Evolutionary conservation across 2,888 invertebrate genomes (phyloP), one percentile per base, ranked within the genome.

Genomic region (Drosophila aldrichi): DNA sequence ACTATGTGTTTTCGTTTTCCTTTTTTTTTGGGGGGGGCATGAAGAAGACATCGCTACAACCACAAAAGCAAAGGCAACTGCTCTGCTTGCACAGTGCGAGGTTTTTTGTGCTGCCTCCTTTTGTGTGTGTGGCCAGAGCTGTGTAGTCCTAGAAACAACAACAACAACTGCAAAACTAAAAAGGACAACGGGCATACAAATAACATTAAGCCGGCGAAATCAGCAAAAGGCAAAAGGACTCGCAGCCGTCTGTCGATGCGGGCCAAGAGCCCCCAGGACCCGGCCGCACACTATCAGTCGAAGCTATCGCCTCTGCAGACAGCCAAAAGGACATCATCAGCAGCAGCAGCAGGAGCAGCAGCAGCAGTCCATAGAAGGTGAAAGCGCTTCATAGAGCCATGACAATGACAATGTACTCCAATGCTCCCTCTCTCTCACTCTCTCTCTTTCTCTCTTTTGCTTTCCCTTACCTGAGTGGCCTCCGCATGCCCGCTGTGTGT

Each of bases 181-280:
- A 86, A 86, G 87, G 80, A 86, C 88, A 88, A 81, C 84, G 82
- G 75, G 71, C 84, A 82, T 86, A 87, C 88, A 87, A 87, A 87
- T 86, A 87, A 82, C 88, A 87, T 88, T 88, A 88, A 87, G 86
- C 88, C 77, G 78, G 77, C 81, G 70, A 86, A 82, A 87, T 87
- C 86, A 81, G 76, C 73, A 72, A 63, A 72, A 55, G 72, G 70
- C 77, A 74, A 78, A 81, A 72, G 77, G 80, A 80, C 77, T 67
- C 64, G 44, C 64, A 55, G 43, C 48, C 44, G 58, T 46, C 64
- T 78, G 77, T 76, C 81, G 66, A 79, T 78, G 80, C 82, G 81
- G 75, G 81, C 81, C 76, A 74, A 57, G 58, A 46, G 64, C 71
- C 71, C 44, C 58, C 70, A 56, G 69, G 63, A 20, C 51, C 70